Evolutionary conservation across 2,113 vertebrate genomes (phyloP).

Genomic region (Phalacrocorax pelagicus): DNA sequence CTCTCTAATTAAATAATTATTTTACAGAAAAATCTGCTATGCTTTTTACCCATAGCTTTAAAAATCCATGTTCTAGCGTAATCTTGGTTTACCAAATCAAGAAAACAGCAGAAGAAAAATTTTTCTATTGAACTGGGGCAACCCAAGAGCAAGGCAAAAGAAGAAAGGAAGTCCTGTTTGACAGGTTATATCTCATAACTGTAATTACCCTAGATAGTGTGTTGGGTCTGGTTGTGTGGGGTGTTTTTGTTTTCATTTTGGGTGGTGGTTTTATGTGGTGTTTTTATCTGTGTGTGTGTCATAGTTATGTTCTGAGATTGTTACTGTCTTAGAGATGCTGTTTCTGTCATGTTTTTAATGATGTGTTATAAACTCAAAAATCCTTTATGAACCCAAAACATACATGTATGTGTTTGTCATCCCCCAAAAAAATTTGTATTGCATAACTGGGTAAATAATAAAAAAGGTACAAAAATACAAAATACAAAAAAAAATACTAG

Average conservation of each 20-base stretch:
- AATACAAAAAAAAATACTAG: no score
- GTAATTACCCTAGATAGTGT: background rate
- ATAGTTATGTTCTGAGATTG: background rate
- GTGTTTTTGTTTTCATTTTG: no score
- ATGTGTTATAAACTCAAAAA: background rate
- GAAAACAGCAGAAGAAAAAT: background rate
- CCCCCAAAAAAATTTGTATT: background rate
- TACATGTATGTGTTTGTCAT: background rate
- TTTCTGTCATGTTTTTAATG: background rate
- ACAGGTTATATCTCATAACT: background rate
- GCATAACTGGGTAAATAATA: background rate
- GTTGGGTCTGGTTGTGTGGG: no score
- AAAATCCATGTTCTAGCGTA: background rate
- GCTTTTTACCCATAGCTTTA: background rate
- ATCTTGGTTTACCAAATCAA: background rate
- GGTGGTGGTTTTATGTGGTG: no score
- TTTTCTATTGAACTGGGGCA: background rate
- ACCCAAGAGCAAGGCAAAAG: background rate
- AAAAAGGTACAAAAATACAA: background rate
- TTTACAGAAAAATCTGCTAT: background rate
- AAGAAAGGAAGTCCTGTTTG: background rate
- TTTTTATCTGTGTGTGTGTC: no score
- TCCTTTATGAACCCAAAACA: background rate
- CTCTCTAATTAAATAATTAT: background rate
- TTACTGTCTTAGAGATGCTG: background rate